Conservation (phyloP, 2,888 invertebrate genomes). For the Chironomus tentans region DNA sequence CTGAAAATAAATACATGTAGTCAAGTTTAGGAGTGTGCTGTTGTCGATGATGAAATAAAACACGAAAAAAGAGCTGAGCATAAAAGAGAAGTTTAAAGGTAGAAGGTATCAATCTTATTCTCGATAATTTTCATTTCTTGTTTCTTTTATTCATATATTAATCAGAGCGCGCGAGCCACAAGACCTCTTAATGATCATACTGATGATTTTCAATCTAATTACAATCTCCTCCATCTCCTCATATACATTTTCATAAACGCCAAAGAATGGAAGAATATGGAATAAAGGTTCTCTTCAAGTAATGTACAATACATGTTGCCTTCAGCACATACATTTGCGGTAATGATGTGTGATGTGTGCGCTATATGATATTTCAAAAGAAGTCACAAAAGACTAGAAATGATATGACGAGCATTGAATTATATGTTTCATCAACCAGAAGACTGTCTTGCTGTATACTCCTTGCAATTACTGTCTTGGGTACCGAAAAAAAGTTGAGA, state of each 20-base stretch:
- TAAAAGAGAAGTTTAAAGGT: not conserved
- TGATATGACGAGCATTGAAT: too few relatives aligned
- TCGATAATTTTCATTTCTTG: constrained; percentile 9
- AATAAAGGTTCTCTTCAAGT: not conserved
- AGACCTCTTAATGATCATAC: constrained; percentile 22
- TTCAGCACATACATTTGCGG: constrained; percentile 20
- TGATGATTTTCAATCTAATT: constrained; percentile 25
- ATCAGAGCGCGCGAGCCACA: constrained; percentile 2
- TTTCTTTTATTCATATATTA: constrained; percentile 22
- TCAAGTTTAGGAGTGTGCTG: constrained; percentile 11
- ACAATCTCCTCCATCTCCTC: not conserved
- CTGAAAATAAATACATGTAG: not conserved
- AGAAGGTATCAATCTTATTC: constrained; percentile 22
- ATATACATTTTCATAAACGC: not conserved
- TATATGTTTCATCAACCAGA: not conserved
- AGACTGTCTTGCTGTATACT: not conserved
- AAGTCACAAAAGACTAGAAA: too few relatives aligned
- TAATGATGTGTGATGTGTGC: constrained; percentile 1
- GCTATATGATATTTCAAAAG: not conserved
- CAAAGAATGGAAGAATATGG: not conserved
- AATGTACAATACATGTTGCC: constrained; percentile 23
- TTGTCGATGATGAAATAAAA: not conserved
- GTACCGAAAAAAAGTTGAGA: not conserved
- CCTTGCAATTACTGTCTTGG: not conserved
- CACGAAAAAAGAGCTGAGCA: too few relatives aligned